Evolutionary conservation across 2,797 vertebrate genomes (phyloP), one percentile per base, ranked within the genome.

Genomic region (Allobates femoralis): DNA sequence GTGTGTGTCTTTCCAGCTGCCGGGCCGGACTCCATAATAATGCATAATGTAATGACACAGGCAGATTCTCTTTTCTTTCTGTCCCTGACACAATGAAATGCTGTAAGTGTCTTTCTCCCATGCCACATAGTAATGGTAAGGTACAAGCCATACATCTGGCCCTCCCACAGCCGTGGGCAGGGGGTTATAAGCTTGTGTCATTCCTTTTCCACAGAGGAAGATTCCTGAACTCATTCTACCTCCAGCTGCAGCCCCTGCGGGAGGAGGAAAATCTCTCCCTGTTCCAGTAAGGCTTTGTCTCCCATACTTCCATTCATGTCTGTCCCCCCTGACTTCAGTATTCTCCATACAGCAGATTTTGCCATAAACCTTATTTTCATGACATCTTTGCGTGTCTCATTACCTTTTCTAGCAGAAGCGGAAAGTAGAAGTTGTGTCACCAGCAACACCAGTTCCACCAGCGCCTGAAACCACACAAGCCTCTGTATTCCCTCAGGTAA

Each of bases 241-340:
- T 93, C 90, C 96, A 91, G 93, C 95, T 93, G 94, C 96, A 93
- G 93, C 97, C 58, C 86, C 86, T 91, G 96, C 96, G 89, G 97
- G 97, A 96, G 97, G 96, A 95, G 98, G 97, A 94, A 99, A 98
- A 96, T 97, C 97, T 75, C 95, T 98, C 90, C 97, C 97, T 94
- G 97, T 96, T 88, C 97, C 96, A 96, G 96, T 98, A 96, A 94
- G 78, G 69, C 46, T 3, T 66, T 37, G 60, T 81, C 66, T 79
- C 64, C 28, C 56, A 16, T 88, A 50, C 21, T 51, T 79, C 55
- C 28, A 23, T 83, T 87, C 30, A 53, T 87, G 64, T 79, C 64
- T 80, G 77, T 71, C 28, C 3, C 28, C 37, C 30, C 26, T 67
- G 62, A 19, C 79, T 73, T 58, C 16, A 58, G 50, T 58, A 46